Evolutionary conservation across 2,888 invertebrate genomes (phyloP).

Genomic region (Apamea sordens): DNA sequence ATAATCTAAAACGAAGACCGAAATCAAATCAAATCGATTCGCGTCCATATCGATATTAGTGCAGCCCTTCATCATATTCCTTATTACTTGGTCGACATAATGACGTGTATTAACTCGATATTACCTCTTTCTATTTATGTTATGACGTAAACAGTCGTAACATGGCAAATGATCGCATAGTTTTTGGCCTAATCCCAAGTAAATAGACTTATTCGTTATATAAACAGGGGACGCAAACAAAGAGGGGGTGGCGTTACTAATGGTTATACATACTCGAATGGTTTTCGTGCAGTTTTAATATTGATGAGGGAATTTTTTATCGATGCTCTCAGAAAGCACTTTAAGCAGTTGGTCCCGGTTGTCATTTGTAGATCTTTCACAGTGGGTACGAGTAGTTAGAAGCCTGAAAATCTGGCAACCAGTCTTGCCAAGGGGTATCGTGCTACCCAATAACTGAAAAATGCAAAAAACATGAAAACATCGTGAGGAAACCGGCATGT

Average conservation of each 20-base stretch:
- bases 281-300: neutral
- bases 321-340: neutral
- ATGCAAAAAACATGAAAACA: neutral
- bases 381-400: neutral
- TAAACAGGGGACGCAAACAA: conserved; percentile 62
- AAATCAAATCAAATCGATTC: conserved; percentile 22
- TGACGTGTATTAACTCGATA: conserved; percentile 55
- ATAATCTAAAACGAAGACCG: neutral
- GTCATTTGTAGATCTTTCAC: neutral
- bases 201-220: conserved; percentile 69
- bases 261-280: neutral
- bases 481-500: no score
- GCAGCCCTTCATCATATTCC: conserved; percentile 24
- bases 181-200: conserved; percentile 70
- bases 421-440: no score
- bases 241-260: conserved; percentile 39
- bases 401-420: neutral
- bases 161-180: conserved; percentile 71
- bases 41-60: neutral
- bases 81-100: conserved; percentile 37
- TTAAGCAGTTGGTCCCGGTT: neutral
- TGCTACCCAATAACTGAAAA: no score
- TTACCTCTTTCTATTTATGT: conserved; percentile 43
- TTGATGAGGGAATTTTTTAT: neutral
- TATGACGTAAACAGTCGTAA: conserved; percentile 67